Evolutionary conservation across 1,140 invertebrate genomes (phyloP), one percentile per base, ranked within the genome.

Genomic region (Heliconius nattereri): DNA sequence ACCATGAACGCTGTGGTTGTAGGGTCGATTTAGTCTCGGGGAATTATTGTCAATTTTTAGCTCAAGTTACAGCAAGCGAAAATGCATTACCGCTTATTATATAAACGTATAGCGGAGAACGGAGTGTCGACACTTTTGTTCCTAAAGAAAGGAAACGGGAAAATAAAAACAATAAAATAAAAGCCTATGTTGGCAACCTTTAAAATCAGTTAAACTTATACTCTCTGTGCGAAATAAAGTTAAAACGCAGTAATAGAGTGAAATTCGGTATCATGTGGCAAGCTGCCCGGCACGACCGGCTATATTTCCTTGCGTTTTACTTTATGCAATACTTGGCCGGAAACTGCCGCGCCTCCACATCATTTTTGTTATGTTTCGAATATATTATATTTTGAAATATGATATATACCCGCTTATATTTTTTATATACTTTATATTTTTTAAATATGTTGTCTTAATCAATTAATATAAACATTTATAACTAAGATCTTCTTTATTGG

Each of bases 201-300:
- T 26, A 26, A 66, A 66, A 66, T 26, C 23, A 26, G 23, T 66
- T 66, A 66, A 66, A 66, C 60, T 66, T 66, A 66, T 66, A 66
- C 11, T 71, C 71, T 32, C 20, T 23, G 32, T 75, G 29, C 26
- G 40, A 79, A 71, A 75, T 73, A 78, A 57, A 40, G 9, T 71
- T 73, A 37, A 60, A 71, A 79, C 72, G 20, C 35, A 26, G 45
- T 77, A 79, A 70, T 75, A 75, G 26, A 23, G 72, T 74, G 78
- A 74, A 78, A 74, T 78, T 72, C 71, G 73, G 26, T 77, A 89
- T 87, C 88, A 86, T 91, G 89, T 91, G 89, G 89, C 89, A 91
- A 83, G 75, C 71, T 89, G 88, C 89, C 88, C 88, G 83, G 84
- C 81, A 85, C 83, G 81, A 32, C 75, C 76, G 73, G 78, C 76